A percentile compares a stretch with the other conserved stretches of the same genome.
Conservation (phyloP, 1,140 invertebrate species). For the Papilio helenus region DNA sequence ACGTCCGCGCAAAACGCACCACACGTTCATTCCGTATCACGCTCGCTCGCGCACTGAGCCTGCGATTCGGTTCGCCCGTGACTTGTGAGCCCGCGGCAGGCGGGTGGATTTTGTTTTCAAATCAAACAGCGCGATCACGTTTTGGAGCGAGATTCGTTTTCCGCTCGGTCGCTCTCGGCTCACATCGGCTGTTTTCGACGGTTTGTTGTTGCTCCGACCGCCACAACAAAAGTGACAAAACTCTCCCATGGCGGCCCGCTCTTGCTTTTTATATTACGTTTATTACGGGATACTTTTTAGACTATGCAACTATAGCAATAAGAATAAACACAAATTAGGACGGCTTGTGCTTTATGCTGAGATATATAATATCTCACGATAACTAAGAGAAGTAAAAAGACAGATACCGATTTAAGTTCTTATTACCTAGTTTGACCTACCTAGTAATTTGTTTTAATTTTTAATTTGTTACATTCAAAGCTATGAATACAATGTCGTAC, state of each 20-base stretch:
- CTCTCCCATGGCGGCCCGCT: conserved; percentile 42
- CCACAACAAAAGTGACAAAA: conserved; percentile 60
- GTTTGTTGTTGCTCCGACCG: conserved; percentile 64
- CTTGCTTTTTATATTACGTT: conserved; percentile 38
- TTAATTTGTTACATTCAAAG: background rate
- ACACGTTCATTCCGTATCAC: conserved; percentile 82
- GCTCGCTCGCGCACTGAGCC: conserved; percentile 80
- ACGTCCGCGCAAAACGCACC: conserved; percentile 81
- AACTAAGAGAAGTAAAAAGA: background rate
- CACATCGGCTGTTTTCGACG: conserved; percentile 60
- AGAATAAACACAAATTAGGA: background rate
- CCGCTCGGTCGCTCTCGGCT: conserved; percentile 65
- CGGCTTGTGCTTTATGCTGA: background rate
- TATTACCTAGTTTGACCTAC: background rate
- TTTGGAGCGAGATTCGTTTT: conserved; percentile 78
- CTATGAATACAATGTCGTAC: background rate
- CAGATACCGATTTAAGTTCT: background rate
- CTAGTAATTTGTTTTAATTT: too few species aligned
- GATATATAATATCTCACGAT: background rate
- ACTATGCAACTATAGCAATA: background rate
- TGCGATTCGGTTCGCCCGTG: conserved; percentile 67
- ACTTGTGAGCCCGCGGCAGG: conserved; percentile 67
- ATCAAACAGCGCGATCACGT: conserved; percentile 80
- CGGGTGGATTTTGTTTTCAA: conserved; percentile 81
- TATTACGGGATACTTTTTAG: conserved; percentile 30